phyloP scores from a whole-genome alignment of 1,140 invertebrate genomes.

The Brachionus asplanchnoidis region DNA sequence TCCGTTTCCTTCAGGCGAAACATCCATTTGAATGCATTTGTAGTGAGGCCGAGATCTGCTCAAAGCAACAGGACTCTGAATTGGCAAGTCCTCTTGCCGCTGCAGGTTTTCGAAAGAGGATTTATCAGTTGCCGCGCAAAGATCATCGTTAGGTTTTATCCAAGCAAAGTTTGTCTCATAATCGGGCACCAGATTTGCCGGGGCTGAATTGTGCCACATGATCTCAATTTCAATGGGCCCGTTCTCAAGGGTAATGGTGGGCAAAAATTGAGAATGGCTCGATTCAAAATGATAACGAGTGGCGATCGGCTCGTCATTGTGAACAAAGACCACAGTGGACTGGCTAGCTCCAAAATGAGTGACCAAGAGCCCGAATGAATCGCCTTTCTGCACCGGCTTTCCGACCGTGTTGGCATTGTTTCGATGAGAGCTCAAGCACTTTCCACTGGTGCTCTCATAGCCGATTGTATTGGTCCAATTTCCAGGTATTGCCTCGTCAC shows the following conservation, averaged over 20 bases:
- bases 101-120: constrained; percentile 44
- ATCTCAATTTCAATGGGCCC: constrained; percentile 54
- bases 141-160: constrained; percentile 45
- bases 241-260: constrained; percentile 53
- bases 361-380: constrained; percentile 52
- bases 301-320: constrained; percentile 52
- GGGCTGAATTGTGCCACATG: constrained; percentile 51
- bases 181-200: constrained; percentile 39
- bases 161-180: constrained; percentile 45
- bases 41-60: background rate
- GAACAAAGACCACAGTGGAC: constrained; percentile 54
- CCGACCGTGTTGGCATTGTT: constrained; percentile 50
- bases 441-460: constrained; percentile 51
- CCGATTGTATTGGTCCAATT: constrained; percentile 55
- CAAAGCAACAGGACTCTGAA: constrained; percentile 48
- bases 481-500: constrained; percentile 50
- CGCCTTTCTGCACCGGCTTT: constrained; percentile 51
- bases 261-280: constrained; percentile 49
- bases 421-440: constrained; percentile 51
- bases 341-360: constrained; percentile 52
- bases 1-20: constrained; percentile 28
- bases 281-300: constrained; percentile 54
- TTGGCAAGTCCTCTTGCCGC: constrained; percentile 42
- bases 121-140: constrained; percentile 43
- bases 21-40: constrained; percentile 24